These are phyloP conservation scores for Magallana ariakensis DNA, from an alignment of 1,140 invertebrate genomes.

Conservation along the genomic window DNA sequence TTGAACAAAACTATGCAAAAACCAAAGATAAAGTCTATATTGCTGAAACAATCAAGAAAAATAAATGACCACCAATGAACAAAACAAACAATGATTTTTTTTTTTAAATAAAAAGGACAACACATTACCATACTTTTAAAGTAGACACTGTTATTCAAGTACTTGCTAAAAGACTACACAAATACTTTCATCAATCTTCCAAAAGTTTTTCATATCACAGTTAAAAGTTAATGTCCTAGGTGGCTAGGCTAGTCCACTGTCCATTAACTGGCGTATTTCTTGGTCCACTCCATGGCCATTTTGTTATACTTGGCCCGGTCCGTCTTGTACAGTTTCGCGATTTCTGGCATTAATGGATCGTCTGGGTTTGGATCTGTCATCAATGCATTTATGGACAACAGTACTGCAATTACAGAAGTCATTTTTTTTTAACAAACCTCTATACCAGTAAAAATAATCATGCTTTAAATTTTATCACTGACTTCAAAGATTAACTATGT, in stretches of 20 bases:
- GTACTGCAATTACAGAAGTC: conserved; percentile 83
- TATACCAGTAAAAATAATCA: no score
- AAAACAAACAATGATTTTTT: not conserved
- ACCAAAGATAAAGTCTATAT: no score
- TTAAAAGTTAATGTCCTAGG: conserved; percentile 16
- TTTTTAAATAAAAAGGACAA: conserved; percentile 18
- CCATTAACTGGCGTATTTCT: conserved; percentile 90
- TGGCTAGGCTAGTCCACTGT: conserved; percentile 12
- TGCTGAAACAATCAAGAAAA: no score
- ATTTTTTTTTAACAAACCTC: not conserved
- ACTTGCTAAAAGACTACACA: conserved; percentile 25
- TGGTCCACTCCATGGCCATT: conserved; percentile 98
- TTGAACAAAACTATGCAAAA: no score
- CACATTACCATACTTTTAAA: conserved; percentile 28
- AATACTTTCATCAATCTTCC: conserved; percentile 12
- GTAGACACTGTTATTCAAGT: conserved; percentile 25
- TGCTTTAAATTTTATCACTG: no score
- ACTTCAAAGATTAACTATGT: no score
- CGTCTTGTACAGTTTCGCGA: conserved; percentile 99
- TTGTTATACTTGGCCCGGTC: conserved; percentile 92
- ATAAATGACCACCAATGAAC: no score
- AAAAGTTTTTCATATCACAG: conserved; percentile 28
- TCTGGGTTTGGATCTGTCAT: conserved; percentile 99
- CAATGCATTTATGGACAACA: conserved; percentile 99
- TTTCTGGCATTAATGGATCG: conserved; percentile 93